Base-by-base conservation (phyloP, 2,888 invertebrate species). In the Tachina fera region DNA sequence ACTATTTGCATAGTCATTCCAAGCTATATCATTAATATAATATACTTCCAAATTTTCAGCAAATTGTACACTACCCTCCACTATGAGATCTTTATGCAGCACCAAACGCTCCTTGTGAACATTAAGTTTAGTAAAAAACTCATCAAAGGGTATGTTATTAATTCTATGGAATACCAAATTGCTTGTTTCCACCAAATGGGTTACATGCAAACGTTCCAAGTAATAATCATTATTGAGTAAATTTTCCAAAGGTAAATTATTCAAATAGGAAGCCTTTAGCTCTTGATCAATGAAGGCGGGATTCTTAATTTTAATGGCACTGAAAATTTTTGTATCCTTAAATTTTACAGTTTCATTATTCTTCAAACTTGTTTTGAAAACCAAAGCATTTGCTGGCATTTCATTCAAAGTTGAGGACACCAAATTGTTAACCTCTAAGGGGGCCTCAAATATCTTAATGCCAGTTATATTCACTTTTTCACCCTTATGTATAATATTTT, bases 61-160 rank as follows among this genome's bases (percentile, higher is more conserved):
- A 71, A 92, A 92, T 5, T 88, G 75, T 2, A 89, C 89, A 77
- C 89, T 90, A 1, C 92, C 92, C 70, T 91, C 90, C 1, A 92
- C 87, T 22, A 89, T 88, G 3, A 92, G 87, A 63, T 91, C 89
- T 76, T 92, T 92, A 72, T 89, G 90, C 0, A 92, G 88, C 31
- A 90, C 74, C 19, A 92, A 61, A 39, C 87, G 87, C 1, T 88
- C 61, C 1, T 85, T 47, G 1, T 81, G 22, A 39, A 89, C 81
- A 58, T 84, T 51, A 9, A 90, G 76, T 79, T 88, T 88, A 19
- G 81, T 78, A 14, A 91, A 89, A 31, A 91, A 80, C 41, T 89
- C 88, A 58, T 89, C 88, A 13, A 91, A 89, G 1, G 89, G 51
- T 63, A 91, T 88, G 0, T 90, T 90, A 77, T 92, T 92, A 9